Base-by-base conservation (phyloP, 2,797 vertebrate genomes). In the Atherinosoma microstoma region DNA sequence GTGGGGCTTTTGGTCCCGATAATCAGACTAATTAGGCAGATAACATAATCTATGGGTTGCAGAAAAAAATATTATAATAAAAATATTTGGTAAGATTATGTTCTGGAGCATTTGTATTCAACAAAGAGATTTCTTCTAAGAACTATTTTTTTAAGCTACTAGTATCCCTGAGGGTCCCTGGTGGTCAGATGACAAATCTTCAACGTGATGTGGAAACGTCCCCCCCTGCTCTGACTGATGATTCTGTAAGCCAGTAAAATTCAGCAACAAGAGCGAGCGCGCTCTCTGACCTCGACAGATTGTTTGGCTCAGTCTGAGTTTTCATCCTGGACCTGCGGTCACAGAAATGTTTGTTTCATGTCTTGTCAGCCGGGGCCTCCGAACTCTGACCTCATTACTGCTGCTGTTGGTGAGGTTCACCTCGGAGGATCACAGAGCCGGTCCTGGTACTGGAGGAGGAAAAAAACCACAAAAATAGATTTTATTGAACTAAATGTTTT, bases 361-460 rank as follows among this genome's bases (percentile, higher is more conserved):
- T 58, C 59, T 77, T 69, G 83, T 84, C 58, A 54, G 73, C 69
- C 2, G 57, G 1, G 70, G 79, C 75, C 78, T 75, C 53, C 65
- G 73, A 87, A 75, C 80, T 74, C 54, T 65, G 79, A 81, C 83
- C 83, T 87, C 83, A 86, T 81, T 82, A 80, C 60, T 10, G 64
- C 74, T 54, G 73, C 63, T 35, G 69, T 7, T 30, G 64, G 59
- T 67, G 80, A 49, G 27, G 76, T 27, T 47, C 53, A 82, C 82
- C 79, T 64, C 34, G 0, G 15, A 77, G 63, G 59, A 82, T 70
- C 70, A 57, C 32, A 32, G 64, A 67, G 38, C 12, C 13, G 2
- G 64, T 56, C 58, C 7, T n/a, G 11, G 22, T 1, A 58, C 70
- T 6, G 16, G 18, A 65, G 63, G 27, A 49, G 29, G 45, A 79